These are phyloP conservation scores for Neomorphus geoffroyi DNA, from an alignment of 2,797 vertebrate genomes.

Conservation along the genomic window DNA sequence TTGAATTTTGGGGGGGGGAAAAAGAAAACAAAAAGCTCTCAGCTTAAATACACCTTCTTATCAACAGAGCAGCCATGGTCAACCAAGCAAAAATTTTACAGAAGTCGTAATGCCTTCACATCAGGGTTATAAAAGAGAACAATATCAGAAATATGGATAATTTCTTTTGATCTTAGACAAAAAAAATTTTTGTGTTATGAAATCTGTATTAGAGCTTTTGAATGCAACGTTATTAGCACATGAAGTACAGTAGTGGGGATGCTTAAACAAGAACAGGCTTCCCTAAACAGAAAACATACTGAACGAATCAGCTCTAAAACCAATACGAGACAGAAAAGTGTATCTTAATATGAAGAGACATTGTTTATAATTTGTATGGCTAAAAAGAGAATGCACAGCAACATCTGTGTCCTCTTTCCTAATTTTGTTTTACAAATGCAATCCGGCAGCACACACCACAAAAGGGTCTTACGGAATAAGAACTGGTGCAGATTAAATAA, in stretches of 20 bases:
- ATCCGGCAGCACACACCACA: slow-evolving; percentile 14
- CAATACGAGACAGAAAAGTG: slow-evolving; percentile 2
- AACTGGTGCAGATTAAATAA: not conserved
- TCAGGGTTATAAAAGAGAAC: not conserved
- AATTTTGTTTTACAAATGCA: slow-evolving; percentile 45
- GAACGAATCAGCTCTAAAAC: slow-evolving; percentile 42
- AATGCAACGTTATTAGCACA: not conserved
- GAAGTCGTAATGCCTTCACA: not conserved
- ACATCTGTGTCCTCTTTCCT: slow-evolving; percentile 57
- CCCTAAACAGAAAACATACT: slow-evolving; percentile 34
- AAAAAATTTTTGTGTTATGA: not conserved
- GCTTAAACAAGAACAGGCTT: slow-evolving; percentile 33
- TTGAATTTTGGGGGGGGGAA: accelerated
- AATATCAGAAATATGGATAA: not conserved
- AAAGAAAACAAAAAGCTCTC: accelerated
- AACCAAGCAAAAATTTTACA: not conserved
- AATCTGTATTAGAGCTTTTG: not conserved
- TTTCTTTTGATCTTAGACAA: not conserved
- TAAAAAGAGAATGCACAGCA: slow-evolving; percentile 44
- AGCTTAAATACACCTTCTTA: not conserved
- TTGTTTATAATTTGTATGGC: slow-evolving; percentile 43
- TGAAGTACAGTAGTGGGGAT: not conserved
- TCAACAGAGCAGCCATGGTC: not conserved
- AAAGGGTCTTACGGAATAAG: not conserved
- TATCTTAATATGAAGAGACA: slow-evolving; percentile 35